Conservation (phyloP, 2,113 vertebrate genomes). For the Gnathonemus longibarbis region DNA sequence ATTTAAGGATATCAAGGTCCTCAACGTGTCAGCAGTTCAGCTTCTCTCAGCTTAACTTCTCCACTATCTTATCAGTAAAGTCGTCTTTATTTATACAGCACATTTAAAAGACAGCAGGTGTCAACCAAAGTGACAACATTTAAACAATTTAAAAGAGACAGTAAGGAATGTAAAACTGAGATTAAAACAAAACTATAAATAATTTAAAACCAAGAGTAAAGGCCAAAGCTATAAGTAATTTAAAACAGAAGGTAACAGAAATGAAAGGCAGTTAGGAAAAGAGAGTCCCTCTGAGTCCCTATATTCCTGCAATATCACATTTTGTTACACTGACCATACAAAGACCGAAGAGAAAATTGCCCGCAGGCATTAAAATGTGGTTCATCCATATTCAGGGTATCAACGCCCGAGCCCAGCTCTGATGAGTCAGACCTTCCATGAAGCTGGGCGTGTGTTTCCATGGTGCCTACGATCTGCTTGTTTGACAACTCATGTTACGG, state of each 20-base stretch:
- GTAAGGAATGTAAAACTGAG: neutral
- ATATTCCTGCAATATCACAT: neutral
- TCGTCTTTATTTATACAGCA: neutral
- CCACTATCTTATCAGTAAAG: neutral
- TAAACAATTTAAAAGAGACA: neutral
- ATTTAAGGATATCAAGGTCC: neutral
- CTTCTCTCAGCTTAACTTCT: neutral
- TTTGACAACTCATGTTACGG: neutral
- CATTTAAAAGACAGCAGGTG: neutral
- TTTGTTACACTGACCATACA: conserved; percentile 3
- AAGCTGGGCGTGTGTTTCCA: neutral
- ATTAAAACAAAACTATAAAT: neutral
- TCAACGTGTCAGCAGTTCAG: neutral
- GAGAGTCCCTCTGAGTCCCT: neutral
- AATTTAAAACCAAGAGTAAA: neutral
- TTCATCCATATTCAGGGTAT: neutral
- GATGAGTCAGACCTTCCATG: neutral
- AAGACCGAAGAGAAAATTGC: neutral
- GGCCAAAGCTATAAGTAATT: neutral
- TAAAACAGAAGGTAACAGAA: neutral
- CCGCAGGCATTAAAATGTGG: neutral
- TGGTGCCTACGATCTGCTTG: neutral
- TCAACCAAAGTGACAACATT: neutral
- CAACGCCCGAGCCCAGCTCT: neutral
- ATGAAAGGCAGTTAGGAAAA: neutral